phyloP scores from a whole-genome alignment of 2,888 invertebrate species.

The Hyles lineata region DNA sequence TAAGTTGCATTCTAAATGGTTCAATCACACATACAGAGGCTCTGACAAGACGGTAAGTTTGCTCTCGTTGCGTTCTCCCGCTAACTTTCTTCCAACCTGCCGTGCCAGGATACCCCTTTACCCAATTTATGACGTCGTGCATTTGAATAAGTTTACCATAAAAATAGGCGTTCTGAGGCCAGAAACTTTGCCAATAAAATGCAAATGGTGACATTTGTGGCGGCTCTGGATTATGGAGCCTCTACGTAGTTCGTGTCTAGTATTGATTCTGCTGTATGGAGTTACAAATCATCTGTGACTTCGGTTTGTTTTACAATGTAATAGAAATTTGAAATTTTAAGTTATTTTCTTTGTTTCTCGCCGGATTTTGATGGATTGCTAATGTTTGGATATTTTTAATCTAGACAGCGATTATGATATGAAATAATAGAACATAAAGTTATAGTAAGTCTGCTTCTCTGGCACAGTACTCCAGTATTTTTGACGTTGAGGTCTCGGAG shows the following conservation, averaged over 20 bases:
- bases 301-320: slow-evolving; percentile 25
- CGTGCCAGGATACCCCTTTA: slow-evolving; percentile 75
- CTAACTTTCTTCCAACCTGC: slow-evolving; percentile 66
- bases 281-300: slow-evolving; percentile 34
- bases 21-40: slow-evolving; percentile 15
- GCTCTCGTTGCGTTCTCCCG: slow-evolving; percentile 36
- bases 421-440: too few relatives aligned
- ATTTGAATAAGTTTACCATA: slow-evolving; percentile 83
- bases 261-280: slow-evolving; percentile 16
- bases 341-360: not conserved
- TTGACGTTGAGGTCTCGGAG: too few relatives aligned
- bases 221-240: slow-evolving; percentile 56
- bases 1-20: not conserved
- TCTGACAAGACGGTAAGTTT: slow-evolving; percentile 43
- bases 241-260: slow-evolving; percentile 38
- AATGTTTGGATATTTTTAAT: too few relatives aligned
- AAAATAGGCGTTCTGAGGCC: slow-evolving; percentile 79
- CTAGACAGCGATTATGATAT: too few relatives aligned
- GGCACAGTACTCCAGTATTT: too few relatives aligned
- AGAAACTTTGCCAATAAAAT: slow-evolving; percentile 83
- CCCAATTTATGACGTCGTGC: slow-evolving; percentile 79
- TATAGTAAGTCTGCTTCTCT: too few relatives aligned
- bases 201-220: slow-evolving; percentile 79
- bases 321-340: not conserved
- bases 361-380: too few relatives aligned